These are phyloP conservation scores for Synanthedon myopaeformis DNA, from an alignment of 2,888 invertebrate genomes.

Conservation along the genomic window DNA sequence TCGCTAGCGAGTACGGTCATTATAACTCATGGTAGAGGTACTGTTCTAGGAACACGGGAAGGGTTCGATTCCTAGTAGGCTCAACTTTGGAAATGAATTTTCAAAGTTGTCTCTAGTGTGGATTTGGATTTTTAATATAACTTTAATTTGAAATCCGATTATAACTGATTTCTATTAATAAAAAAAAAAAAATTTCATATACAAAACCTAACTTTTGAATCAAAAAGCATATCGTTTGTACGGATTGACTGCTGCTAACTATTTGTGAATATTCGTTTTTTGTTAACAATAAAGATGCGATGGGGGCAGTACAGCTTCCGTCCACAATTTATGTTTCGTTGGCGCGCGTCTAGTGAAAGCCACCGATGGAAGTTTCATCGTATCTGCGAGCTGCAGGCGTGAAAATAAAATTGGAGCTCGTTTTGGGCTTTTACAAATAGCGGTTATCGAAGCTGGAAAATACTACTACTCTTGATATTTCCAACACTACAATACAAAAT, in stretches of 20 bases:
- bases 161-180: too few species aligned
- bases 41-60: too few species aligned
- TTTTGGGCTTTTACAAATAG: slow-evolving; percentile 11
- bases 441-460: slow-evolving; percentile 4
- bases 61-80: too few species aligned
- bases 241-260: background rate
- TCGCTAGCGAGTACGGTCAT: too few species aligned
- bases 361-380: slow-evolving; percentile 61
- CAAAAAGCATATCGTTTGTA: too few species aligned
- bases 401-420: slow-evolving; percentile 53
- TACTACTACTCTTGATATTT: background rate
- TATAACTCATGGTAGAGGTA: too few species aligned
- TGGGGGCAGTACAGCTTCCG: slow-evolving; percentile 11
- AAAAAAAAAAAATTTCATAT: too few species aligned
- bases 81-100: too few species aligned
- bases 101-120: too few species aligned
- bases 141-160: too few species aligned
- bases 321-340: slow-evolving; percentile 45
- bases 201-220: too few species aligned
- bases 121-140: too few species aligned
- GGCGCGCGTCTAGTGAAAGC: slow-evolving; percentile 44
- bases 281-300: slow-evolving; percentile 10
- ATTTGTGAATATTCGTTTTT: background rate
- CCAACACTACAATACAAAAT: background rate
- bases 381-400: slow-evolving; percentile 62